Evolutionary conservation across 92 coral and sea anemone species (phyloP).

Genomic region (Micromussa lordhowensis): DNA sequence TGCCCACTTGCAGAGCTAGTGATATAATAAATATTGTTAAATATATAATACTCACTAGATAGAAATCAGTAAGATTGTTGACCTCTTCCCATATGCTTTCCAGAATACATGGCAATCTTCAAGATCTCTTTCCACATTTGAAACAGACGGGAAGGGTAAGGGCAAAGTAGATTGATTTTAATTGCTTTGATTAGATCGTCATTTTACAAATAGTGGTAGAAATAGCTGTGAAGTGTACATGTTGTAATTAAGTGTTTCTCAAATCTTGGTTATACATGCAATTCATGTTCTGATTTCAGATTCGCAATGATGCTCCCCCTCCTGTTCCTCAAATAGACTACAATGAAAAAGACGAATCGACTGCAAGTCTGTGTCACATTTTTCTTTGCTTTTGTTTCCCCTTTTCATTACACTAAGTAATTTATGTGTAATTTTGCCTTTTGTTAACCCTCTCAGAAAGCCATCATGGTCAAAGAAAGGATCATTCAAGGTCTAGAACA

Average conservation of each 20-base stretch:
- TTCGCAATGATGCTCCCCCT: slow-evolving; percentile 17
- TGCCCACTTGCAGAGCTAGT: no score
- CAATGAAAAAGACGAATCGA: not conserved
- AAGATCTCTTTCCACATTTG: not conserved
- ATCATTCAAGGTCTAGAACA: slow-evolving; percentile 1
- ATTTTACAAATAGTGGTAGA: no score
- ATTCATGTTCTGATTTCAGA: not conserved
- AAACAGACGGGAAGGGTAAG: not conserved
- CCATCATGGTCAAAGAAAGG: not conserved
- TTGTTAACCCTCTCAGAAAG: not conserved
- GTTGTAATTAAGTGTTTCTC: not conserved
- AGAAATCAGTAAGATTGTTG: not conserved
- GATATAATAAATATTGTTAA: no score
- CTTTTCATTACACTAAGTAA: not conserved
- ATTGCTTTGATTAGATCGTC: no score
- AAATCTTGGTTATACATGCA: not conserved
- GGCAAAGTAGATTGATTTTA: not conserved
- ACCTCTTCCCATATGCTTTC: not conserved
- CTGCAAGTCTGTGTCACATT: not conserved
- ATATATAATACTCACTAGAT: no score
- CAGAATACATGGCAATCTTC: not conserved
- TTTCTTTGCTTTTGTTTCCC: not conserved
- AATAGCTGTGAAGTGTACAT: not conserved
- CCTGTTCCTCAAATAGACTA: slow-evolving; percentile 37
- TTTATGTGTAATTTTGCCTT: not conserved